Conservation (phyloP, 23 tunicate species). For the Trididemnum clinides region DNA sequence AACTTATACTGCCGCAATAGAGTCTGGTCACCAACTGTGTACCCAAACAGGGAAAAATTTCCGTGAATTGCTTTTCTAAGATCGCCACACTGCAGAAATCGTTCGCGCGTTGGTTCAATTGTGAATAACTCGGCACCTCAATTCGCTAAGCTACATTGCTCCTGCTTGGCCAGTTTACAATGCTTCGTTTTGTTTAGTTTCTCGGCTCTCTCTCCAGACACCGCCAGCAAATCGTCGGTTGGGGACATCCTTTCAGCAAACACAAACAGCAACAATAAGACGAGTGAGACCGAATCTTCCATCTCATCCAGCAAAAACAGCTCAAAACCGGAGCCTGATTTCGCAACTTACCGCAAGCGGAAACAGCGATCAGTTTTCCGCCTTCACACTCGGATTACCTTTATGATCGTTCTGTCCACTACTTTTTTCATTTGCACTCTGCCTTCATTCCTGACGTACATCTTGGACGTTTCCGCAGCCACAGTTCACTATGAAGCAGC, state of each 20-base stretch:
- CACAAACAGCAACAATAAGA: neutral
- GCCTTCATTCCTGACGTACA: neutral
- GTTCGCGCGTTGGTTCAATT: too few relatives aligned
- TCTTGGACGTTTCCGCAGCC: conserved; percentile 7
- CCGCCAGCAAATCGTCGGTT: neutral
- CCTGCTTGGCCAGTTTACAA: too few relatives aligned
- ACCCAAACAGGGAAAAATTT: too few relatives aligned
- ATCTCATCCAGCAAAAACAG: neutral
- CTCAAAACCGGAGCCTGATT: neutral
- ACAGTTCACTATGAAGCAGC: conserved; percentile 6
- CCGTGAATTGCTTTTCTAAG: too few relatives aligned
- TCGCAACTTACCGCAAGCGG: neutral
- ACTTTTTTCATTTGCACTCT: conserved; percentile 25
- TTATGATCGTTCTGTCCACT: conserved; percentile 31
- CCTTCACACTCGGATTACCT: conserved; percentile 25
- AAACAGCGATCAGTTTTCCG: neutral
- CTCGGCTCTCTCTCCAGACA: too few relatives aligned
- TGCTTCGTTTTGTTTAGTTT: too few relatives aligned
- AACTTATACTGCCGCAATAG: too few relatives aligned
- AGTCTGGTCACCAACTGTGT: too few relatives aligned
- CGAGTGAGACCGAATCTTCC: neutral
- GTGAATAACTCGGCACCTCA: too few relatives aligned
- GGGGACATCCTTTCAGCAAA: neutral
- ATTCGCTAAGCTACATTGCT: too few relatives aligned
- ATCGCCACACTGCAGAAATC: too few relatives aligned